Evolutionary conservation across 2,797 vertebrate genomes (phyloP), one percentile per base, ranked within the genome.

Genomic region (Novumbra hubbsi): DNA sequence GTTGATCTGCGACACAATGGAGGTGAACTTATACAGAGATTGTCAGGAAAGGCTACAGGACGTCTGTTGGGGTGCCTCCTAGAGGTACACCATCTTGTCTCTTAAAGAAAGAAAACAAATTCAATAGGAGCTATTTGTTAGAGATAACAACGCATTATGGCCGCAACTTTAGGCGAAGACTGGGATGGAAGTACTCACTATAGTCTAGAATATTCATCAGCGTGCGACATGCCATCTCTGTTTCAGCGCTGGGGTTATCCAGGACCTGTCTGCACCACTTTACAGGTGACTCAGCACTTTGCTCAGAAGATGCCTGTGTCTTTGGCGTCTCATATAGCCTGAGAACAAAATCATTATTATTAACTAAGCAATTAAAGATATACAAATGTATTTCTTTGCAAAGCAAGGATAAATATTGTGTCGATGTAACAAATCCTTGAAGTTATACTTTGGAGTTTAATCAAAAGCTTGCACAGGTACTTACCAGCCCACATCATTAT

Each of bases 241-340:
- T 93, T 83, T 95, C 92, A 0, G 93, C 92, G 66, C 91, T 94
- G 70, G 91, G 95, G 30, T 94, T 92, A 74, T 95, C 95, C 85
- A 96, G 73, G 62, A 94, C 90, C 1, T 90, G 94, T 14, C 95
- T 85, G 78, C 93, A 95, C 95, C 95, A 96, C 1, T 88, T 85
- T 12, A 95, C 76, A 27, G 94, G 91, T 0, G 91, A 91, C 17
- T 89, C 88, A 0, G 66, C 30, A 0, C 82, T 85, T 76, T 81
- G 89, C 64, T 89, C 88, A 0, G 41, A 9, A 19, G 71, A 72
- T 17, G 24, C 65, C 21, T 71, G 88, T 75, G 90, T 92, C 74
- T 84, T 92, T 0, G 90, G 73, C 69, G 86, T 81, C 70, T 88
- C 70, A 1, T 91, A 91, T 6, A 92, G 79, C 91, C 91, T 92